Base-by-base conservation (phyloP, 2,888 invertebrate species). In the Drosophila quinaria region DNA sequence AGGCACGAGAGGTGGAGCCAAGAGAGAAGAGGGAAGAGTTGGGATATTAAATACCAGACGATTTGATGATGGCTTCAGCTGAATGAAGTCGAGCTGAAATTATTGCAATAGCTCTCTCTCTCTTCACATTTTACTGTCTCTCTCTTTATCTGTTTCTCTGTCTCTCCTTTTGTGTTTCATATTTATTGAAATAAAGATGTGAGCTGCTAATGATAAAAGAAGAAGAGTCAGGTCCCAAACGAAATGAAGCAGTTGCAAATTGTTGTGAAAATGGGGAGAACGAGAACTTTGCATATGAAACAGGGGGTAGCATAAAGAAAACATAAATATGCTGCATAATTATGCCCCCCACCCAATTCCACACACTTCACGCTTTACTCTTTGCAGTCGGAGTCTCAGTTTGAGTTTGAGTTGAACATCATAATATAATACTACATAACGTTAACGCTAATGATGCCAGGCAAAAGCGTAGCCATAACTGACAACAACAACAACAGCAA, bases 381-480 rank as follows among this genome's bases (percentile, higher is more conserved):
- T 44, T 35, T 49, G 13, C 19, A n/a, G 17, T 55, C 13, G 31
- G 5, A 13, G 25, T 35, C 61, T 10, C 19, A 13, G 47, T 47
- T 47, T 15, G 63, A 55, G 55, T 22, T 29, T 15, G 46, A 74
- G 70, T 67, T 67, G 70, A 70, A 72, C 71, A 72, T 72, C 69
- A 73, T 62, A 87, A 82, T 75, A 85, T 87, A 87, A 88, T 77
- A 70, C 76, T 80, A 78, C 81, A 88, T 80, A 88, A 74, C 90
- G 84, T 88, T 86, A 86, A 86, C 90, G 89, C 85, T 85, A 89
- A 85, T 89, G 90, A 89, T 89, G 88, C 89, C 89, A 69, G 69
- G 60, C 70, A 67, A 50, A 59, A 63, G 69, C 67, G 65, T 35
- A 63, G 79, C 42, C 64, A 75, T 74, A 75, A 64, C 62, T 74